Evolutionary conservation across 2,113 vertebrate species (phyloP).

Genomic region (Aegithalos caudatus): DNA sequence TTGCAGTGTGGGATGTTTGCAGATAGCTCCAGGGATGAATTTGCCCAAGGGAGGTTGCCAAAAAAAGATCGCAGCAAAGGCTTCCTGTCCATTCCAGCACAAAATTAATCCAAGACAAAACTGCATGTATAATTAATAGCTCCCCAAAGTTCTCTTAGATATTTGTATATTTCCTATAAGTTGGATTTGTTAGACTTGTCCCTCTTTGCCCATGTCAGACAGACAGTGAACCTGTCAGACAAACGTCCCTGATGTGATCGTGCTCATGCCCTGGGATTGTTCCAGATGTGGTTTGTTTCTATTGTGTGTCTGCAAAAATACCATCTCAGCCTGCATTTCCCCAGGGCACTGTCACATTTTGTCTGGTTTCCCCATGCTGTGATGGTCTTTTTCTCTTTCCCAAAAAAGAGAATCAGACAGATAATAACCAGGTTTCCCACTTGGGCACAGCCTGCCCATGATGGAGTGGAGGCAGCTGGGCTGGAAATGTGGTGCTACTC

Average conservation of each 20-base stretch:
- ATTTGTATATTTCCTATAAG: neutral
- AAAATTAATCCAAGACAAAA: neutral
- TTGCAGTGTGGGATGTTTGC: neutral
- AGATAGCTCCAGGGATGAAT: neutral
- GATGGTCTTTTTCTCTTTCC: neutral
- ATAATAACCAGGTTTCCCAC: neutral
- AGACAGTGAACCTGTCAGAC: neutral
- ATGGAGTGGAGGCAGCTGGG: neutral
- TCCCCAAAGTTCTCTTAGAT: neutral
- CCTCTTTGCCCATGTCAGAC: neutral
- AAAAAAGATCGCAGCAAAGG: neutral
- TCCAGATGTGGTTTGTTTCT: neutral
- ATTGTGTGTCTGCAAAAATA: neutral
- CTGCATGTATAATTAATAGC: neutral
- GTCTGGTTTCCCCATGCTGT: neutral
- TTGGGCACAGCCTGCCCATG: accelerated
- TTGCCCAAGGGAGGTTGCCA: neutral
- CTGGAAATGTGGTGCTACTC: neutral
- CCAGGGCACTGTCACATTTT: neutral
- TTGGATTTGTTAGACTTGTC: neutral
- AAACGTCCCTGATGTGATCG: accelerated
- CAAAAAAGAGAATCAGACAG: neutral
- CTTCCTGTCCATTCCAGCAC: neutral
- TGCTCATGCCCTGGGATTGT: neutral
- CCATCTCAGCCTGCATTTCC: neutral